Percentiles rank a stretch among this genome's conserved stretches.
Conservation (phyloP, 2,113 vertebrate genomes). For the Brachyhypopomus gauderio region DNA sequence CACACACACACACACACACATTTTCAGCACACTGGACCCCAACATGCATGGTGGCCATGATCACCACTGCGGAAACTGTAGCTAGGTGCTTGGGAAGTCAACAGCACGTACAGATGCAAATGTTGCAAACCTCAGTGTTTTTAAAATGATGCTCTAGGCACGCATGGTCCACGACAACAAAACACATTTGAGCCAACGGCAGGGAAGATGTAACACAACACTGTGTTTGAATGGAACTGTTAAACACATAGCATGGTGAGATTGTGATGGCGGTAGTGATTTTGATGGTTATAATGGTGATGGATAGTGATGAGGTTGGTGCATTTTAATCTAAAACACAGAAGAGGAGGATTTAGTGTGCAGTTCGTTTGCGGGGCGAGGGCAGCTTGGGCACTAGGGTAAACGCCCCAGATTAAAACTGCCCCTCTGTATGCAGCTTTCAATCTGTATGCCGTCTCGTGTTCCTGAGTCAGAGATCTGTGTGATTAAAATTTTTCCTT, state of each 20-base stretch:
- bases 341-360: constrained; percentile 31
- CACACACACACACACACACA: no score
- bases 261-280: not conserved
- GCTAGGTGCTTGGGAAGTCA: not conserved
- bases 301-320: constrained; percentile 9
- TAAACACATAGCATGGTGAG: not conserved
- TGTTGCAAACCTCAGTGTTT: not conserved
- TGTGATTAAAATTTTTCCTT: not conserved
- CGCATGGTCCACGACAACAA: no score
- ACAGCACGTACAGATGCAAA: not conserved
- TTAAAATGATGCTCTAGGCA: not conserved
- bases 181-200: no score
- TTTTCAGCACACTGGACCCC: not conserved
- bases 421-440: not conserved
- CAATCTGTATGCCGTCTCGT: constrained; percentile 8
- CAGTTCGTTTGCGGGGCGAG: constrained; percentile 32
- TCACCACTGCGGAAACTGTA: not conserved
- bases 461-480: constrained; percentile 1
- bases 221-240: not conserved
- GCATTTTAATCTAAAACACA: constrained; percentile 19
- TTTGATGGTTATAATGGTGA: constrained; percentile 3
- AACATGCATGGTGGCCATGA: not conserved
- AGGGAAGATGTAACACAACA: not conserved
- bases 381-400: constrained; percentile 52
- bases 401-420: constrained; percentile 21